These are phyloP conservation scores for Encarsia formosa DNA, from an alignment of 2,888 invertebrate genomes.

Conservation along the genomic window DNA sequence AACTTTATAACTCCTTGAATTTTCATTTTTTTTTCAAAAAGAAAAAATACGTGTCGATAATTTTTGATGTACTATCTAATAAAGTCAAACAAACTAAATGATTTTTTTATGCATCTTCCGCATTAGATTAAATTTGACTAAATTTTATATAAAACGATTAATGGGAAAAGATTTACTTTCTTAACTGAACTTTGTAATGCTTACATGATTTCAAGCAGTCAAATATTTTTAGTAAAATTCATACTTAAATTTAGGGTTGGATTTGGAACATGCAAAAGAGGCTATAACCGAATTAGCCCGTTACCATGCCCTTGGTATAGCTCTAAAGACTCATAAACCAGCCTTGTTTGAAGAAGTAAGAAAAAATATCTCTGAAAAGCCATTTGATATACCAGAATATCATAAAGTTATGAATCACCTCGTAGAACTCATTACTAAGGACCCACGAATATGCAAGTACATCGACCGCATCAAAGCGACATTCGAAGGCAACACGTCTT, in stretches of 20 bases:
- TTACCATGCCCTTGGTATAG: slow-evolving; percentile 60
- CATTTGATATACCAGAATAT: slow-evolving; percentile 26
- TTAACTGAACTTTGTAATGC: too few relatives aligned
- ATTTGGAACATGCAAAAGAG: slow-evolving; percentile 34
- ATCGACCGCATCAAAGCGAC: not conserved
- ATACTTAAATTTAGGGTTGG: slow-evolving; percentile 10
- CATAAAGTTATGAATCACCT: slow-evolving; percentile 26
- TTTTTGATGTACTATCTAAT: too few relatives aligned
- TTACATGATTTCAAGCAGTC: too few relatives aligned
- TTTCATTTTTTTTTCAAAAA: too few relatives aligned
- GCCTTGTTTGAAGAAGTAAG: slow-evolving; percentile 40
- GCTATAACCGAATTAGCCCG: slow-evolving; percentile 55
- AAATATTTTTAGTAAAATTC: too few relatives aligned
- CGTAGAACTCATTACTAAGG: not conserved
- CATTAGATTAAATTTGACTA: too few relatives aligned
- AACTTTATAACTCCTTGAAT: too few relatives aligned
- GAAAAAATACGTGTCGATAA: too few relatives aligned
- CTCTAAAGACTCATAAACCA: slow-evolving; percentile 49
- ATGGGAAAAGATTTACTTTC: too few relatives aligned
- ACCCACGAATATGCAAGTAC: slow-evolving; percentile 9
- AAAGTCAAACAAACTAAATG: too few relatives aligned
- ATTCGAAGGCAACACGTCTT: not conserved
- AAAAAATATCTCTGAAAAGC: slow-evolving; percentile 32
- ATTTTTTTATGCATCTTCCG: too few relatives aligned
- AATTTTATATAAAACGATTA: too few relatives aligned